Percentiles rank a stretch among this genome's conserved stretches.
phyloP scores from a whole-genome alignment of 2,113 vertebrate genomes.

The Centropus unirufus region DNA sequence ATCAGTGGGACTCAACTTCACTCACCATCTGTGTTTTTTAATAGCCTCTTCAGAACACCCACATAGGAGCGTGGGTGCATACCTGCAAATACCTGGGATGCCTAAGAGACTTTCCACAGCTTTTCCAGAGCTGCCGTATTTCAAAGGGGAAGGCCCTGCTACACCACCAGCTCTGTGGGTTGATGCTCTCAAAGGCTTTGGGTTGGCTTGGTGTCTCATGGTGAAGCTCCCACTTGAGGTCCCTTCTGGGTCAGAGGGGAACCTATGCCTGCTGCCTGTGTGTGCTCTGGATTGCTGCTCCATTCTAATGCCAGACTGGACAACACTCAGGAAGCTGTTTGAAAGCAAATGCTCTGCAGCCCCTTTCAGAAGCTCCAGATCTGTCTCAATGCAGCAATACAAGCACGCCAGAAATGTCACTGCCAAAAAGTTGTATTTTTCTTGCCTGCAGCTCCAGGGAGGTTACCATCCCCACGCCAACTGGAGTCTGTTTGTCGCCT shows the following conservation, averaged over 20 bases:
- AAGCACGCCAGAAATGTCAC: background rate
- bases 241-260: accelerated
- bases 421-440: background rate
- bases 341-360: background rate
- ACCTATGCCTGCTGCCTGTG: accelerated
- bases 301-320: accelerated
- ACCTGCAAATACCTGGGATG: background rate
- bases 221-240: background rate
- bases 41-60: background rate
- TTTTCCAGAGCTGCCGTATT: background rate
- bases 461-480: background rate
- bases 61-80: background rate
- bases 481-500: background rate
- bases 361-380: background rate
- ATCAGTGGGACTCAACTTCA: background rate
- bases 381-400: background rate
- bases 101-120: background rate
- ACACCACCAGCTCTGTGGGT: background rate
- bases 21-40: background rate
- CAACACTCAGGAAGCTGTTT: background rate
- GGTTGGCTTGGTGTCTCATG: background rate
- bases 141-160: background rate
- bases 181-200: background rate
- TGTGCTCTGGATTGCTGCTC: background rate
- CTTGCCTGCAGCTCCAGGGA: background rate